Evolutionary conservation across 2,797 vertebrate species (phyloP).

Genomic region (Syncerus caffer): DNA sequence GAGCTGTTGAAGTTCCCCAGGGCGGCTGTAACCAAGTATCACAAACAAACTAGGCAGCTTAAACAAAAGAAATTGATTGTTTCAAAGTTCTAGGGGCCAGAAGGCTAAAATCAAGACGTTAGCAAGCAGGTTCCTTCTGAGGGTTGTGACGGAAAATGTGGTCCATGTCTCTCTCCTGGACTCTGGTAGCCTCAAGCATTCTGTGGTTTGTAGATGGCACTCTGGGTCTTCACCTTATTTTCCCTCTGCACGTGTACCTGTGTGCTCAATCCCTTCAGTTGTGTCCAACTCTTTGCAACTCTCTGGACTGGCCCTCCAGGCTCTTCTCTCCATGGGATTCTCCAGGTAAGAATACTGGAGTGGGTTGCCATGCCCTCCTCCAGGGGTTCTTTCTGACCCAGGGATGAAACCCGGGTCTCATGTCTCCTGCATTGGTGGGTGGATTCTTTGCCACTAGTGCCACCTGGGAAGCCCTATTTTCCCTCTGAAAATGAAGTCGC

Average conservation of each 20-base stretch:
- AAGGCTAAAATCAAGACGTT: not conserved
- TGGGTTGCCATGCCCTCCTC: not conserved
- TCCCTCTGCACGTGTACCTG: not conserved
- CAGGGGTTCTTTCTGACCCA: not conserved
- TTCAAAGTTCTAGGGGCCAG: not conserved
- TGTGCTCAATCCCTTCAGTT: not conserved
- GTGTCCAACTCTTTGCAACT: fast-evolving
- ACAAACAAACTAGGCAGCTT: not conserved
- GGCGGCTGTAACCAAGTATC: too few relatives aligned
- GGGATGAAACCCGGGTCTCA: not conserved
- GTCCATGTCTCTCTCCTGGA: not conserved
- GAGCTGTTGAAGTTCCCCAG: not conserved
- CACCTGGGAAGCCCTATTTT: not conserved
- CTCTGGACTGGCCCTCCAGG: not conserved
- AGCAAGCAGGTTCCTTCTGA: not conserved
- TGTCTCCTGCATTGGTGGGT: not conserved
- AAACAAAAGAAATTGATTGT: not conserved
- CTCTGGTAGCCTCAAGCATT: not conserved
- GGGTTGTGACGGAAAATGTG: not conserved
- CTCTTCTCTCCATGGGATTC: not conserved
- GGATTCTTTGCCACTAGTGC: not conserved
- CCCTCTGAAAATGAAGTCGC: too few relatives aligned
- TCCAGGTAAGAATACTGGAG: not conserved
- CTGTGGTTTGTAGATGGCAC: not conserved
- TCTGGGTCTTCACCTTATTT: not conserved